Percentiles rank a stretch among this genome's conserved stretches.
These are phyloP conservation scores for Callorhinus ursinus DNA, from an alignment of 2,113 vertebrate genomes.

Conservation along the genomic window DNA sequence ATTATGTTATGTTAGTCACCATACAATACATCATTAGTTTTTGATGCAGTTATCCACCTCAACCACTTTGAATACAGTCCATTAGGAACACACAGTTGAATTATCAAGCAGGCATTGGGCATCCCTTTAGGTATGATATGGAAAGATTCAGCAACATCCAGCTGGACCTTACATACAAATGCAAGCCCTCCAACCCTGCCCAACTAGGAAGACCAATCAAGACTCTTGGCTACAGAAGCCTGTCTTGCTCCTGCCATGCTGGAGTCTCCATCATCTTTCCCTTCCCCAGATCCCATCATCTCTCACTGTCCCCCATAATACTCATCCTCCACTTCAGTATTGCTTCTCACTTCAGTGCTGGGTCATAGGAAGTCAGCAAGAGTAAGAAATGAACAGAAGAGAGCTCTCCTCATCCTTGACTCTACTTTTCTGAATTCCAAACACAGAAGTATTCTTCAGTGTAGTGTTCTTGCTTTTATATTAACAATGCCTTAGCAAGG, in stretches of 20 bases:
- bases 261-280: not conserved
- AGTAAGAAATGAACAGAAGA: not conserved
- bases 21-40: no score
- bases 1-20: no score
- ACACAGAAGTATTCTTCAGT: not conserved
- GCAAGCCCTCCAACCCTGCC: not conserved
- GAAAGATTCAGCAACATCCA: not conserved
- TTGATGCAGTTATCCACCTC: not conserved
- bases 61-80: not conserved
- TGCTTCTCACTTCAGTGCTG: not conserved
- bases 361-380: not conserved
- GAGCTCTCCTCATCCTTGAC: not conserved
- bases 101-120: not conserved
- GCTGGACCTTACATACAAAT: not conserved
- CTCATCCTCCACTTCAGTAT: not conserved
- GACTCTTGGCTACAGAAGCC: not conserved
- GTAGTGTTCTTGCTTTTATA: not conserved
- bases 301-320: not conserved
- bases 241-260: not conserved
- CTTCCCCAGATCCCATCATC: not conserved
- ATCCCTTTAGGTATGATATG: not conserved
- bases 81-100: constrained; percentile 3
- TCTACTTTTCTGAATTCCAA: not conserved
- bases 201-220: not conserved
- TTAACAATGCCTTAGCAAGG: not conserved